phyloP scores from a whole-genome alignment of 1,140 invertebrate species.

The Oscheius sp. region DNA sequence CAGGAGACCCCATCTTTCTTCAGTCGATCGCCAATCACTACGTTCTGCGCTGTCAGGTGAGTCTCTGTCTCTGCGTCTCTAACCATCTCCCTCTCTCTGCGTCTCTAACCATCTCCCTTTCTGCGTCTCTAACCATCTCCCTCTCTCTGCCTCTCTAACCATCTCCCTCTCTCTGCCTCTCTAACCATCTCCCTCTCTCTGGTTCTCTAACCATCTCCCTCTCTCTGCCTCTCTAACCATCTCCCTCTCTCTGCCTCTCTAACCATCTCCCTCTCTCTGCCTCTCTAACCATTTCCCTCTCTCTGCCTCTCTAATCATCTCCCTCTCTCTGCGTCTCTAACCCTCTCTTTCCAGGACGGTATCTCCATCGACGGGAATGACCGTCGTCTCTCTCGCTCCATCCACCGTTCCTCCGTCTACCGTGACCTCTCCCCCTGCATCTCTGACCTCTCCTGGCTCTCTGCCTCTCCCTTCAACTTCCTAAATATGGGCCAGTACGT shows the following conservation, averaged over 20 bases:
- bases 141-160: not conserved
- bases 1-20: not conserved
- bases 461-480: not conserved
- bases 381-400: not conserved
- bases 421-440: not conserved
- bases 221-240: too few species aligned
- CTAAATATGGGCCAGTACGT: slow-evolving; percentile 2
- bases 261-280: not conserved
- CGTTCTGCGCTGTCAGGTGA: not conserved
- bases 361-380: not conserved
- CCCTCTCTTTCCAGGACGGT: not conserved
- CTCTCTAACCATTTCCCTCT: not conserved
- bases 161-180: too few species aligned
- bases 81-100: not conserved
- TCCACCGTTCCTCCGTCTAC: not conserved
- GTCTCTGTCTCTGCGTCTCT: not conserved
- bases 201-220: not conserved
- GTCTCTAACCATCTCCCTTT: too few species aligned
- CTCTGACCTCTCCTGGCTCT: not conserved
- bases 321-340: not conserved
- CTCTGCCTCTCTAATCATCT: not conserved
- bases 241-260: not conserved
- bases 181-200: not conserved
- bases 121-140: too few species aligned
- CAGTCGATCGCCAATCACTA: not conserved